Percentiles rank a stretch among this genome's conserved stretches.
These are phyloP conservation scores for Linnaemya vulpina DNA, from an alignment of 2,888 invertebrate genomes.

Conservation along the genomic window DNA sequence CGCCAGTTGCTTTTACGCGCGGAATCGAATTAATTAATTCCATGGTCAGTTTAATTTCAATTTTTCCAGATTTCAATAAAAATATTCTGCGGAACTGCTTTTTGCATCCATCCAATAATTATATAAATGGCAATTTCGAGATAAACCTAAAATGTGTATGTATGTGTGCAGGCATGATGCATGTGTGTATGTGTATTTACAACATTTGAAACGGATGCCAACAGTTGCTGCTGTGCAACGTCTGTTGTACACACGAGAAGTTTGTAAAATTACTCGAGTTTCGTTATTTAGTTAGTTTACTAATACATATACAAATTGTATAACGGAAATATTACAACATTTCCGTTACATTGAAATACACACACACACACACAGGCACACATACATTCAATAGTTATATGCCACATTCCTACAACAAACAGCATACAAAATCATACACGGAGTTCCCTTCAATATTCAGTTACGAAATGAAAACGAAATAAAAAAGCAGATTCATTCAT, in stretches of 20 bases:
- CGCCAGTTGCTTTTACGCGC: neutral
- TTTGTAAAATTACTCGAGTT: conserved; percentile 39
- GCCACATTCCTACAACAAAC: conserved; percentile 28
- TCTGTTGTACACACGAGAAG: conserved; percentile 1
- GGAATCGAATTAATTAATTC: too few species aligned
- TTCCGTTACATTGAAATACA: conserved; percentile 59
- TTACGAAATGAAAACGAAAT: conserved; percentile 40
- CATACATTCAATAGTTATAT: conserved; percentile 11
- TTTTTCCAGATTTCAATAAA: neutral
- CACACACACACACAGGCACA: neutral
- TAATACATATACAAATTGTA: conserved; percentile 35
- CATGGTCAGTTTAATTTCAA: neutral
- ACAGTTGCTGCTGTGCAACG: conserved; percentile 24
- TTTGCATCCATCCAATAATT: neutral
- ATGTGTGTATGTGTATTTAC: conserved; percentile 2
- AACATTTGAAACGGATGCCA: conserved; percentile 47
- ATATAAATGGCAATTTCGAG: conserved; percentile 21
- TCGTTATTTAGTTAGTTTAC: conserved; percentile 13
- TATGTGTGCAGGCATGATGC: neutral
- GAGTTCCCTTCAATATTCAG: conserved; percentile 54
- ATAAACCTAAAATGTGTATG: neutral
- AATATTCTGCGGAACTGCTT: neutral
- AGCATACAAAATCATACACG: conserved; percentile 46
- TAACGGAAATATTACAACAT: conserved; percentile 69
- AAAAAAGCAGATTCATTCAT: conserved; percentile 3